Conservation (phyloP, 2,113 vertebrate genomes). For the Girardinichthys multiradiatus region DNA sequence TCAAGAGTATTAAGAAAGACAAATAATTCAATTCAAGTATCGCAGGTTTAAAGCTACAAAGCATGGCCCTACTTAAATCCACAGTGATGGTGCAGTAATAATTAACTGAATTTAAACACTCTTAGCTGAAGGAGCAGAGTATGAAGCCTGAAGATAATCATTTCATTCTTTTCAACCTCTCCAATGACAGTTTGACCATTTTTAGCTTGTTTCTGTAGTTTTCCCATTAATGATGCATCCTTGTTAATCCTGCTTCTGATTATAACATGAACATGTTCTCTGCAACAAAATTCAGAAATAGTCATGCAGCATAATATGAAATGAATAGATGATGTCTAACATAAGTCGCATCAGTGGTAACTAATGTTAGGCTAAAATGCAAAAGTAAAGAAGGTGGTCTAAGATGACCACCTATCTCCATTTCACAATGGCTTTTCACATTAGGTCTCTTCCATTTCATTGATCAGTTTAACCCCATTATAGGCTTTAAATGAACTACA, state of each 20-base stretch:
- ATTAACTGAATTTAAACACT: background rate
- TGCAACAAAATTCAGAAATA: background rate
- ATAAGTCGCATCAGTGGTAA: slow-evolving; percentile 34
- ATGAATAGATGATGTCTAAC: background rate
- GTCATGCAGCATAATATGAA: background rate
- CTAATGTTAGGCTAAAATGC: slow-evolving; percentile 4
- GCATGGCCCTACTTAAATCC: slow-evolving; percentile 31
- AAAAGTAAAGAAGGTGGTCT: slow-evolving; percentile 13
- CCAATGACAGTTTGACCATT: too few relatives aligned
- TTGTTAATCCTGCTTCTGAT: background rate
- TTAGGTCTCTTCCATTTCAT: slow-evolving; percentile 6
- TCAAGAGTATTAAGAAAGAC: slow-evolving; percentile 50
- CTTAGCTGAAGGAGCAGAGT: too few relatives aligned
- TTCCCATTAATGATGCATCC: background rate
- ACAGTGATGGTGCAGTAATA: slow-evolving; percentile 39
- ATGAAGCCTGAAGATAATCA: too few relatives aligned
- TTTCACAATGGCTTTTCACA: background rate
- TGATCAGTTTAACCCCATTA: slow-evolving; percentile 17
- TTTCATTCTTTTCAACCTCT: too few relatives aligned
- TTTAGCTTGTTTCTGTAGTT: too few relatives aligned
- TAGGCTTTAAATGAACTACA: slow-evolving; percentile 12
- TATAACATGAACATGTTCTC: background rate
- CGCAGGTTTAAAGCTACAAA: slow-evolving; percentile 77
- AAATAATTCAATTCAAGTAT: slow-evolving; percentile 81
- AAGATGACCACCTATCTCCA: background rate